Evolutionary conservation across 1,140 invertebrate genomes (phyloP), one percentile per base, ranked within the genome.

Genomic region (Drosophila teissieri): DNA sequence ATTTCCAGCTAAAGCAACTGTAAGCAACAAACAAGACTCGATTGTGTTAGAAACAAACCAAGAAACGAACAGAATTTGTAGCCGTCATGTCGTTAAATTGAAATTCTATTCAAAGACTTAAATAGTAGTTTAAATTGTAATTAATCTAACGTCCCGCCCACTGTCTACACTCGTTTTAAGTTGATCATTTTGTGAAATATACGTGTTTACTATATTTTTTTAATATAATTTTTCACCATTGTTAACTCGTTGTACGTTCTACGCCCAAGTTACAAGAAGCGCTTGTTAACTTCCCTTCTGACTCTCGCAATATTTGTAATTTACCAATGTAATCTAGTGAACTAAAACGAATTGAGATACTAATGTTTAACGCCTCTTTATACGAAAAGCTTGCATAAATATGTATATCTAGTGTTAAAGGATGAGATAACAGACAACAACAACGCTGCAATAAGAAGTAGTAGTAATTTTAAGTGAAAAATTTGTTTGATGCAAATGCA

Each of bases 201-300:
- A 64, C 48, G 34, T 37, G 52, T 78, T 79, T 84, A 40, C 67
- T 68, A 74, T 68, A 74, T 45, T 73, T 46, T 67, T 53, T 75
- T 68, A 49, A 56, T 44, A 64, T 61, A 45, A 56, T 60, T 70
- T 49, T 55, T 37, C 52, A 39, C 46, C 52, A 76, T 78, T 89
- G 83, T 88, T 88, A 88, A 89, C 84, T 88, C 64, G 83, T 88
- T 88, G 73, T 88, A 88, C 60, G 84, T 76, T 89, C 67, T 78
- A 74, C 53, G 63, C 67, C 67, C 78, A 79, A 63, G 67, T 83
- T 52, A 82, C 51, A 67, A 78, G 44, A 64, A 67, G 61, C 57
- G 64, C 70, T 78, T 63, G 60, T 73, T 76, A 68, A 69, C 67
- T 49, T 62, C 44, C 44, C 40, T 52, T 55, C 75, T 68, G 54